These are phyloP conservation scores for Callospermophilus lateralis DNA, from an alignment of 2,113 vertebrate genomes.

Conservation along the genomic window DNA sequence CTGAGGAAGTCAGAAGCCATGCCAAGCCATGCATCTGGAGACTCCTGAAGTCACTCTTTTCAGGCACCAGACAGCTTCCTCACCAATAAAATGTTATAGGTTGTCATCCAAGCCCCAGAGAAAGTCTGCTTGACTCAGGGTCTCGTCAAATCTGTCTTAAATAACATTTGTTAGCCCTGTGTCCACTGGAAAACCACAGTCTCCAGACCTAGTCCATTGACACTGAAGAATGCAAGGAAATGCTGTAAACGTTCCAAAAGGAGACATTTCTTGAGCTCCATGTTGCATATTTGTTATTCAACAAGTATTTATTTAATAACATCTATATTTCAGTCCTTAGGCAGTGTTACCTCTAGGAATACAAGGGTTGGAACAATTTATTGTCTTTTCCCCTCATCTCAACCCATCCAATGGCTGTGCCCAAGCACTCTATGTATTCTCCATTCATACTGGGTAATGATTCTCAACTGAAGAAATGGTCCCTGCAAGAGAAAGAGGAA, in stretches of 20 bases:
- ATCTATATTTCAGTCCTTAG: background rate
- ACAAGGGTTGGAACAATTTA: background rate
- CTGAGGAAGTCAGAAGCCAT: background rate
- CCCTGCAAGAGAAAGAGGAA: background rate
- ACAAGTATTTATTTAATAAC: conserved; percentile 14
- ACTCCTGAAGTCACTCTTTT: background rate
- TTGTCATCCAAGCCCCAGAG: background rate
- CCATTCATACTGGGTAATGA: background rate
- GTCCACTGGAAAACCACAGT: background rate
- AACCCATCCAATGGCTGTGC: background rate
- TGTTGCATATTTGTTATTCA: background rate
- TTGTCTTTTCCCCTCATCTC: background rate
- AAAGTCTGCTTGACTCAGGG: background rate
- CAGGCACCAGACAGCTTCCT: background rate
- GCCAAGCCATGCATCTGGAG: background rate
- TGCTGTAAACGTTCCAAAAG: background rate
- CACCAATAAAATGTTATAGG: background rate
- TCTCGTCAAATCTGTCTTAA: background rate
- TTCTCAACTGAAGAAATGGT: background rate
- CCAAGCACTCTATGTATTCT: background rate
- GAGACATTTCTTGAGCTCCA: background rate
- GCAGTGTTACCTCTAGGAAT: background rate
- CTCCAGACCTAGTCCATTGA: background rate
- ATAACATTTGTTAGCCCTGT: background rate
- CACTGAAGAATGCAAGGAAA: background rate